Percentiles rank a stretch among this genome's conserved stretches.
Conservation (phyloP, 2,888 invertebrate genomes). For the Clivina fossor region DNA sequence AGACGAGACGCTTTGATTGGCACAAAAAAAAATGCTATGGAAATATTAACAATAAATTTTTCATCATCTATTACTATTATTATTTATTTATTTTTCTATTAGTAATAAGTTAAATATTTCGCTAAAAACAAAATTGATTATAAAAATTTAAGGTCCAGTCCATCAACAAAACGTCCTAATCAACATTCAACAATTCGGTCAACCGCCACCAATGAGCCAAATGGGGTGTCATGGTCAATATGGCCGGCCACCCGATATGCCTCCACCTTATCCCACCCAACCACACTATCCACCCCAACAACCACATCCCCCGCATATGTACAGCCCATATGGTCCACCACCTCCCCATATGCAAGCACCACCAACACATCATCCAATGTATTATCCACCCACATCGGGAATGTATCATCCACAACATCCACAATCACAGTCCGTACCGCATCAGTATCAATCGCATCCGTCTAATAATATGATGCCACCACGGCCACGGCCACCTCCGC, state of each 20-base stretch:
- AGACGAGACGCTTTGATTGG: no score
- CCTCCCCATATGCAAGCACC: slow-evolving; percentile 50
- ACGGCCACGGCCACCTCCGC: slow-evolving; percentile 43
- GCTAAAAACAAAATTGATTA: no score
- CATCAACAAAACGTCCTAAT: slow-evolving; percentile 68
- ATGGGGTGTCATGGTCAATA: slow-evolving; percentile 51
- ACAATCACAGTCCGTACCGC: slow-evolving; percentile 21
- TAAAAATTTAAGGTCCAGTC: slow-evolving; percentile 51
- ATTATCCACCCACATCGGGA: slow-evolving; percentile 48
- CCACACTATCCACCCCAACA: slow-evolving; percentile 48
- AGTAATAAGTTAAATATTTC: no score
- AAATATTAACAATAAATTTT: no score
- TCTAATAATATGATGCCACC: slow-evolving; percentile 40
- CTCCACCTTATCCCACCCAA: slow-evolving; percentile 48
- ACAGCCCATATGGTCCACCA: slow-evolving; percentile 45
- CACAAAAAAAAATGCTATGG: no score
- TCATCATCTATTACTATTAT: no score
- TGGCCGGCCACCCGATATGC: slow-evolving; percentile 55
- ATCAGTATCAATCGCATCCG: slow-evolving; percentile 28
- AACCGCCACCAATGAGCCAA: slow-evolving; percentile 52
- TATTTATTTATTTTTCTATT: no score
- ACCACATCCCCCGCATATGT: slow-evolving; percentile 53
- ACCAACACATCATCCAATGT: slow-evolving; percentile 48
- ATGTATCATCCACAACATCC: slow-evolving; percentile 50
- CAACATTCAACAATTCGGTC: slow-evolving; percentile 65